Percentiles rank a stretch among this genome's conserved stretches.
Evolutionary conservation across 2,113 vertebrate genomes (phyloP).

Genomic region (Psittacula cyanocephala): DNA sequence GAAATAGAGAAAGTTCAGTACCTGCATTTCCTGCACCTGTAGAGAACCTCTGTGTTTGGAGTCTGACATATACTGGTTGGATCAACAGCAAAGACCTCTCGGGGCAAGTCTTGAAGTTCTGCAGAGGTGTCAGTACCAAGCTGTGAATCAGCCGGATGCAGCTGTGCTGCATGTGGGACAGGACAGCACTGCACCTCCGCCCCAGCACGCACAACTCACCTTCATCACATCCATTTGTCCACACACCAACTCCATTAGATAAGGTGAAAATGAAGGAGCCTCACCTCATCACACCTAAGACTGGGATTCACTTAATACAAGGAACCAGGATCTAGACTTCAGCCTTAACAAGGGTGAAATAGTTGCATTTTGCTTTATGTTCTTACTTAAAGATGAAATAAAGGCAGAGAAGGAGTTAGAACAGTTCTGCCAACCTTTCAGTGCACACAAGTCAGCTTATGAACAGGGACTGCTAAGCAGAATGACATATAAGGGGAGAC

Average conservation of each 20-base stretch:
- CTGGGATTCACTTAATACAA: not conserved
- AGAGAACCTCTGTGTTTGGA: constrained; percentile 77
- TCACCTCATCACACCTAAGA: not conserved
- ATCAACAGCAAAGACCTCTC: constrained; percentile 89
- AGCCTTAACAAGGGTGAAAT: not conserved
- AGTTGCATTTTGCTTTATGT: not conserved
- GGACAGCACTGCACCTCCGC: not conserved
- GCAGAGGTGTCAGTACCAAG: not conserved
- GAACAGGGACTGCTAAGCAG: not conserved
- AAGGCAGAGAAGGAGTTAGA: not conserved
- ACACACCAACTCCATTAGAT: not conserved
- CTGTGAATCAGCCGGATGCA: not conserved
- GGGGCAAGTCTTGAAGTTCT: constrained; percentile 86
- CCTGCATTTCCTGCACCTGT: constrained; percentile 96
- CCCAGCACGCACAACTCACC: not conserved
- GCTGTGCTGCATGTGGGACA: not conserved
- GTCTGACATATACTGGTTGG: constrained; percentile 72
- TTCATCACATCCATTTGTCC: not conserved
- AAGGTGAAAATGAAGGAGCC: not conserved
- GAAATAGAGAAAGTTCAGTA: constrained; percentile 24
- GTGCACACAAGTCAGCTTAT: not conserved
- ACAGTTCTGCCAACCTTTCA: not conserved
- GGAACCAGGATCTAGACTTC: not conserved
- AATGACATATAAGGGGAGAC: not conserved
- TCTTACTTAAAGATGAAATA: not conserved